Conservation (phyloP, 2,888 invertebrate genomes). For the Heliconius aoede region DNA sequence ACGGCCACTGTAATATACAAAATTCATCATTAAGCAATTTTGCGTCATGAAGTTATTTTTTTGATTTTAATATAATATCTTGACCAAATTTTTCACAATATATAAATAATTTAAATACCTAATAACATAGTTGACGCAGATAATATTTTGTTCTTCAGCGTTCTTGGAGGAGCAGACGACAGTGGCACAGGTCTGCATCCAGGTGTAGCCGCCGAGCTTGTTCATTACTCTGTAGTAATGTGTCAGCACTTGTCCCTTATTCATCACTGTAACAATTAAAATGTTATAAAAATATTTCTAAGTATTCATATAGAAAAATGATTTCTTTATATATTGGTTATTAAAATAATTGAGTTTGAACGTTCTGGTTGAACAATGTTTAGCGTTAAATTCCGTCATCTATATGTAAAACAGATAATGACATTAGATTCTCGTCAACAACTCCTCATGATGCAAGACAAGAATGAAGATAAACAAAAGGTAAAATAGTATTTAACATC, state of each 20-base stretch:
- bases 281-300: neutral
- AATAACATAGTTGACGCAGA: constrained; percentile 98
- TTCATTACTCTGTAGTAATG: constrained; percentile 98
- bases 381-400: too few species aligned
- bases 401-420: too few species aligned
- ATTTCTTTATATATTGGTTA: too few species aligned
- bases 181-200: constrained; percentile 98
- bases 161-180: constrained; percentile 98
- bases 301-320: too few species aligned
- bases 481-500: too few species aligned
- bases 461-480: too few species aligned
- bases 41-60: neutral
- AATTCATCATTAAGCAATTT: neutral
- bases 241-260: constrained; percentile 98
- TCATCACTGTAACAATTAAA: constrained; percentile 89
- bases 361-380: too few species aligned
- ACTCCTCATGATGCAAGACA: too few species aligned
- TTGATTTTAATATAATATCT: neutral
- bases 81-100: too few species aligned
- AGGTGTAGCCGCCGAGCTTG: constrained; percentile 97
- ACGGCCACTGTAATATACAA: constrained; percentile 86
- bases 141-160: constrained; percentile 98
- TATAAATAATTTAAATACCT: constrained; percentile 83
- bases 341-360: too few species aligned
- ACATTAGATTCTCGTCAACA: too few species aligned